These are phyloP conservation scores for Hippocampus mohnikei DNA, from an alignment of 2,113 vertebrate species.

Conservation along the genomic window DNA sequence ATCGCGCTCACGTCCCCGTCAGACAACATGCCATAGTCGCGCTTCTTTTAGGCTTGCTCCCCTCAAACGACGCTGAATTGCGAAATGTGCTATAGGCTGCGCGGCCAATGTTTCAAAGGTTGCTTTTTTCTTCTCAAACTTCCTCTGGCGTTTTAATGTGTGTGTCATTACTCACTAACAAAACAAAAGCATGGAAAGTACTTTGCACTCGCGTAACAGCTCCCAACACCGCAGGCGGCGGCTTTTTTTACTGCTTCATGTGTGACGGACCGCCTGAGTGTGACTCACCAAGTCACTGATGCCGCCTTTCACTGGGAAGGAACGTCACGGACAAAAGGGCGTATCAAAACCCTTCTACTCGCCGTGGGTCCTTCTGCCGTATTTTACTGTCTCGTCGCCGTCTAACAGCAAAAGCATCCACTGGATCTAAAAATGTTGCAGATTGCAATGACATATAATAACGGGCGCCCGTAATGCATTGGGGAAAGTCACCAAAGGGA, in stretches of 20 bases:
- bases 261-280: conserved; percentile 5
- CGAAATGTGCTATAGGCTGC: conserved; percentile 29
- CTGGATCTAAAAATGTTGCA: background rate
- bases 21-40: conserved; percentile 51
- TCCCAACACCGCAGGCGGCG: conserved; percentile 32
- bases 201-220: conserved; percentile 28
- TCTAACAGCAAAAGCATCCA: background rate
- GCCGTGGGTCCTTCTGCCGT: background rate
- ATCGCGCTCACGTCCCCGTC: conserved; percentile 52
- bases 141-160: conserved; percentile 68
- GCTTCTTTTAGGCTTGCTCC: conserved; percentile 43
- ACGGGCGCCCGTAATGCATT: background rate
- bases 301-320: background rate
- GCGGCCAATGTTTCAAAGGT: background rate
- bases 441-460: background rate
- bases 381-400: background rate
- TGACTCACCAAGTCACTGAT: conserved; percentile 9
- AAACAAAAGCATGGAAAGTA: conserved; percentile 73
- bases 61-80: conserved; percentile 42
- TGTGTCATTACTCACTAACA: conserved; percentile 67
- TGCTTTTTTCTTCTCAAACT: conserved; percentile 42
- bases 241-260: background rate
- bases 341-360: background rate
- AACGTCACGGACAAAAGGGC: background rate
- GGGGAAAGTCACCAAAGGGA: background rate